Evolutionary conservation across 2,797 vertebrate species (phyloP).

Genomic region (Pangasius macronema): DNA sequence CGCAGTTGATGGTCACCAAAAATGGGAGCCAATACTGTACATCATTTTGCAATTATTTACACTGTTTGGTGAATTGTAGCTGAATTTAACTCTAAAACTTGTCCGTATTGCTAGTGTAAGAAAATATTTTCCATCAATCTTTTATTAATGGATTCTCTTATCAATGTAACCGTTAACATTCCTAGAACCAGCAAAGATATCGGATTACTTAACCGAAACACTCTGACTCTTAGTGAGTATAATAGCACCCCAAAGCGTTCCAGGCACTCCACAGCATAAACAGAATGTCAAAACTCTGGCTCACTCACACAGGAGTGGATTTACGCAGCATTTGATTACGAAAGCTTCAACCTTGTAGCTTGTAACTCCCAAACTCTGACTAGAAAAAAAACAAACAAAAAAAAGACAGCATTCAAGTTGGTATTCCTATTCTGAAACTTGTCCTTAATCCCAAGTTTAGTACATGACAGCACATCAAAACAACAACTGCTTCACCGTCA

Average conservation of each 20-base stretch:
- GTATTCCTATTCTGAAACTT: not conserved
- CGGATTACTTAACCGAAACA: not conserved
- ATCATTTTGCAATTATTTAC: not conserved
- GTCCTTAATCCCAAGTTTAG: not conserved
- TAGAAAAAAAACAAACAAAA: not conserved
- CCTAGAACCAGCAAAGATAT: not conserved
- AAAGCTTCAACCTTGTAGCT: not conserved
- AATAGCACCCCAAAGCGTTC: conserved; percentile 17
- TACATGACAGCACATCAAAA: not conserved
- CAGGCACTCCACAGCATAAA: conserved; percentile 45
- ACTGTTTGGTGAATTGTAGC: not conserved
- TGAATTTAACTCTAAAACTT: not conserved
- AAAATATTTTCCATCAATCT: not conserved
- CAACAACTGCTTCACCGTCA: not conserved
- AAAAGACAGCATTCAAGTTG: not conserved
- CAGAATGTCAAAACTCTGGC: conserved; percentile 43
- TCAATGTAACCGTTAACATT: not conserved
- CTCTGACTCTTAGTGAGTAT: conserved; percentile 10
- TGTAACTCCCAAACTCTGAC: not conserved
- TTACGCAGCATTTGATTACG: not conserved
- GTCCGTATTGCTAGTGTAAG: too few relatives aligned
- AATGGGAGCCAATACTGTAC: not conserved
- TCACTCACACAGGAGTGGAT: not conserved
- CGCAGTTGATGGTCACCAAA: not conserved
- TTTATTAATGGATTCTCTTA: not conserved